Evolutionary conservation across 2,113 vertebrate species (phyloP).

Genomic region (Leucoraja erinaceus): DNA sequence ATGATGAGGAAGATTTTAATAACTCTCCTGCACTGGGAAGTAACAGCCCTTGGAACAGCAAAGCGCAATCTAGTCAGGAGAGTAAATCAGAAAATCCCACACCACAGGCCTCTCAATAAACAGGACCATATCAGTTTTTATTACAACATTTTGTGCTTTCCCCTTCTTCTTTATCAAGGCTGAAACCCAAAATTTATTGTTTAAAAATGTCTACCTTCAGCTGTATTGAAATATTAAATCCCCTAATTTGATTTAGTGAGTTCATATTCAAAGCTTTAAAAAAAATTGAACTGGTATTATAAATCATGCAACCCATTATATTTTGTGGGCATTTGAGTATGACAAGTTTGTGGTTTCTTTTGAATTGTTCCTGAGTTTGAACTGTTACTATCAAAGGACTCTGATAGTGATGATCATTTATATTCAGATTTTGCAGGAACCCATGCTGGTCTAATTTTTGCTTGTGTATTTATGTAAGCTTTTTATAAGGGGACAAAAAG

Average conservation of each 20-base stretch:
- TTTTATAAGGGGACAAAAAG: constrained; percentile 82
- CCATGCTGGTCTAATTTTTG: constrained; percentile 58
- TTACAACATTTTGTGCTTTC: constrained; percentile 30
- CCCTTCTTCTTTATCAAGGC: constrained; percentile 13
- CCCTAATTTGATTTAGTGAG: constrained; percentile 30
- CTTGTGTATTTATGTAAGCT: constrained; percentile 89
- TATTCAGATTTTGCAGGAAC: constrained; percentile 39
- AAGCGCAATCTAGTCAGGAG: constrained; percentile 79
- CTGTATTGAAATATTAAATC: constrained; percentile 36
- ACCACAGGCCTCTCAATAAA: constrained; percentile 88
- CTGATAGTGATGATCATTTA: constrained; percentile 50
- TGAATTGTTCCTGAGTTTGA: constrained; percentile 63
- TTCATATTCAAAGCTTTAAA: constrained; percentile 36
- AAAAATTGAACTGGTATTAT: constrained; percentile 26
- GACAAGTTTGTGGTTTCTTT: constrained; percentile 60
- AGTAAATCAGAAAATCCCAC: constrained; percentile 89
- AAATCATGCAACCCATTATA: constrained; percentile 79
- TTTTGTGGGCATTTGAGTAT: constrained; percentile 78
- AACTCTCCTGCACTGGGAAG: constrained; percentile 88
- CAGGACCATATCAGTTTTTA: constrained; percentile 34
- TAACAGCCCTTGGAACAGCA: constrained; percentile 90
- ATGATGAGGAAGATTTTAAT: constrained; percentile 97
- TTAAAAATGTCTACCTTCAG: constrained; percentile 30
- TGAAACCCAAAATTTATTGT: constrained; percentile 24
- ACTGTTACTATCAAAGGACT: constrained; percentile 53